These are phyloP conservation scores for Tinea pellionella DNA, from an alignment of 2,888 invertebrate genomes.

Conservation along the genomic window DNA sequence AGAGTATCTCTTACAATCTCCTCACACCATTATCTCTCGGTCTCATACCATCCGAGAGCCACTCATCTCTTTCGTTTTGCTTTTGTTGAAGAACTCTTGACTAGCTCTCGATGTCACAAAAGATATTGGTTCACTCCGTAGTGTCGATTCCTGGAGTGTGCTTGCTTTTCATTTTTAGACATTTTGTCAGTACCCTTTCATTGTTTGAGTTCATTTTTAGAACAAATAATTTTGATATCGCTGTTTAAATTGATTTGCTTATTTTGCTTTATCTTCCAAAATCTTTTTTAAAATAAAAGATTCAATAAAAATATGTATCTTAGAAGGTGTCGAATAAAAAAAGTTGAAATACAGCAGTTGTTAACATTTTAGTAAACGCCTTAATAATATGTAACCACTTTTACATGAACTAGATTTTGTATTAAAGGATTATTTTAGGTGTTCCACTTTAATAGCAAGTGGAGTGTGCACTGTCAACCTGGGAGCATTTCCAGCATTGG, in stretches of 20 bases:
- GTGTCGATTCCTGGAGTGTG: constrained; percentile 1
- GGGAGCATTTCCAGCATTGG: too few relatives aligned
- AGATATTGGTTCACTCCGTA: background rate
- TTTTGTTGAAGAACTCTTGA: background rate
- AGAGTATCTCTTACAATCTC: constrained; percentile 8
- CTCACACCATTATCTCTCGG: background rate
- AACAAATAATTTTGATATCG: background rate
- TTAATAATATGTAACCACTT: too few relatives aligned
- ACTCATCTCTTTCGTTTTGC: constrained; percentile 4
- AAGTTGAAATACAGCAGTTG: too few relatives aligned
- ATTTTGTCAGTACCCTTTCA: background rate
- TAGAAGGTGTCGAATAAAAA: too few relatives aligned
- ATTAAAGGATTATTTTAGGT: too few relatives aligned
- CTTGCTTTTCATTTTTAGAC: constrained; percentile 1
- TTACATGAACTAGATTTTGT: too few relatives aligned
- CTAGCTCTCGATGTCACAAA: constrained; percentile 1
- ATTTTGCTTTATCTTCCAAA: background rate
- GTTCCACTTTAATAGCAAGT: too few relatives aligned
- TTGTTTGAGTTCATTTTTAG: background rate
- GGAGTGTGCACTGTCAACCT: too few relatives aligned
- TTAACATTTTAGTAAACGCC: too few relatives aligned
- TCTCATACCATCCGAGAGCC: background rate
- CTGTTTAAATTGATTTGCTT: background rate
- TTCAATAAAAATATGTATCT: too few relatives aligned
- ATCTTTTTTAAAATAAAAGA: too few relatives aligned